Base-by-base conservation (phyloP, 2,113 vertebrate species). In the Planiliza haematocheilus region DNA sequence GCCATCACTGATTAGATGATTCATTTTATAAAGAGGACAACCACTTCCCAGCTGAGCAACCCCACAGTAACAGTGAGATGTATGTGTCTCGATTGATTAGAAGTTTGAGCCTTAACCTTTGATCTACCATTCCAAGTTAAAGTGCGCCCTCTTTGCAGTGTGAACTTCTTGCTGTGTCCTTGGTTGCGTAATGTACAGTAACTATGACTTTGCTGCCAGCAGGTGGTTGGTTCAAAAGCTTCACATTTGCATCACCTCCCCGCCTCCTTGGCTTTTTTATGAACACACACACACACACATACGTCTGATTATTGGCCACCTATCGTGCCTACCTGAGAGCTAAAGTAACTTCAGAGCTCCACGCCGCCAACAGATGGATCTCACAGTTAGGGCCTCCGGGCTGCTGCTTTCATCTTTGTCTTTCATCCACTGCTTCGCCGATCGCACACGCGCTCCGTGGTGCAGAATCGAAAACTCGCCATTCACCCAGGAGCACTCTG, bases 351-450 rank as follows among this genome's bases (percentile, higher is more conserved):
- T 88, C 64, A 83, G 81, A 87, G 81, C 46, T 57, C 79, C 67
- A 48, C 69, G 62, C 55, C 59, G 70, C 71, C 68, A 89, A 86
- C 87, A 91, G 82, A 89, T 91, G 82, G 83, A 86, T 86, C 83
- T 79, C 10, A n/a, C 86, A 67, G 77, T 85, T 77, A 74, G 51
- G 51, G 81, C 81, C 85, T 86, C 56, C 0, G 7, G 86, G 88
- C 79, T 21, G 71, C 66, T 8, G 74, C 90, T 92, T 91, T 92
- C 85, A 91, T 92, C 88, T 91, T 86, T 89, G 79, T 90, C 82
- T 90, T n/a, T 88, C 76, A 89, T 84, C 69, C 83, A 69, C 46
- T 57, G 77, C 77, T 77, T 84, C n/a, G 42, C 66, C 71, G 70
- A 76, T 85, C 71, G 64, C 55, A 50, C 68, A 59, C 70, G 62